These are phyloP conservation scores for Heliconius congener DNA, from an alignment of 1,140 invertebrate species.

Conservation along the genomic window DNA sequence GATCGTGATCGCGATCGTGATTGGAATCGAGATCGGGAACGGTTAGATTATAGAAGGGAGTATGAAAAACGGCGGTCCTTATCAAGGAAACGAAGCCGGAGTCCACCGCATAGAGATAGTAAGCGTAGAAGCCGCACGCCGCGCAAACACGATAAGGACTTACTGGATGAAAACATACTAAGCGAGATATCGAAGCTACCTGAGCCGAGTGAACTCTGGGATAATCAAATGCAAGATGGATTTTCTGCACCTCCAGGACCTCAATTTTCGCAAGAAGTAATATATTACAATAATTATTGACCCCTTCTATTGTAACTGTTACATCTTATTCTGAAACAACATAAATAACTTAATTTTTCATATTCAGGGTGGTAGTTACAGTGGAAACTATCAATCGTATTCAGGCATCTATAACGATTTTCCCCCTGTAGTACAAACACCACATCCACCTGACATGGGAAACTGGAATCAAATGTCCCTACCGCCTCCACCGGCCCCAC, in stretches of 20 bases:
- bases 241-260: not conserved
- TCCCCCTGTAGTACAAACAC: slow-evolving; percentile 45
- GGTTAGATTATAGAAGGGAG: slow-evolving; percentile 41
- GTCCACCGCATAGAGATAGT: slow-evolving; percentile 45
- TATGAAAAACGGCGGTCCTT: slow-evolving; percentile 43
- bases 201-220: slow-evolving; percentile 72
- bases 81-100: slow-evolving; percentile 50
- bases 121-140: slow-evolving; percentile 61
- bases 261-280: slow-evolving; percentile 5
- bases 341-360: slow-evolving; percentile 11
- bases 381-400: slow-evolving; percentile 57
- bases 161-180: slow-evolving; percentile 70
- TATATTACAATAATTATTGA: not conserved
- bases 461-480: slow-evolving; percentile 71
- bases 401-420: slow-evolving; percentile 71
- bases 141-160: slow-evolving; percentile 61
- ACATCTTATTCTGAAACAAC: not conserved
- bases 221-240: slow-evolving; percentile 46
- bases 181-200: slow-evolving; percentile 70
- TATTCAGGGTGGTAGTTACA: slow-evolving; percentile 41
- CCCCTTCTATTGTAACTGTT: not conserved
- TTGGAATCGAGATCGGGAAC: slow-evolving; percentile 38
- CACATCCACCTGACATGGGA: slow-evolving; percentile 51
- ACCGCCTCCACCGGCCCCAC: slow-evolving; percentile 54
- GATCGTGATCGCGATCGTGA: slow-evolving; percentile 31